Evolutionary conservation across 1,140 invertebrate genomes (phyloP).

Genomic region (Carcinoscorpius rotundicauda): DNA sequence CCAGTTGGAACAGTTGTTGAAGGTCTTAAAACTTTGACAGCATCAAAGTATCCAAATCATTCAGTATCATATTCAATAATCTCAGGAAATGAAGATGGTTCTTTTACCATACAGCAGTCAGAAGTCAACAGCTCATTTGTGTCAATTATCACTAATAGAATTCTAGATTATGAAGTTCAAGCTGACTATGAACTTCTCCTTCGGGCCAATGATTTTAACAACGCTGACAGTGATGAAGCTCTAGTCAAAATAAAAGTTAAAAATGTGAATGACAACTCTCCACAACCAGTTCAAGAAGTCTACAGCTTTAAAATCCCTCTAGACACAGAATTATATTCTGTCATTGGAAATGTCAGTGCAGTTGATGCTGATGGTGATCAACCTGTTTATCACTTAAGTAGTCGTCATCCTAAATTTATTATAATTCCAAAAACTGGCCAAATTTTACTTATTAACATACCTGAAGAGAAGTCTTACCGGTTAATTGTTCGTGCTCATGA

Average conservation of each 20-base stretch:
- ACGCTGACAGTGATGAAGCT: slow-evolving; percentile 55
- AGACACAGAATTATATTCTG: slow-evolving; percentile 51
- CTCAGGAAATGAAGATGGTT: slow-evolving; percentile 38
- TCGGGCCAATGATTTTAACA: slow-evolving; percentile 57
- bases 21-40: slow-evolving; percentile 35
- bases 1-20: slow-evolving; percentile 51
- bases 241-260: slow-evolving; percentile 56
- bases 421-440: slow-evolving; percentile 86
- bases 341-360: slow-evolving; percentile 65
- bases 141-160: slow-evolving; percentile 53
- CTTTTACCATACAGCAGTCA: slow-evolving; percentile 33
- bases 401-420: slow-evolving; percentile 61
- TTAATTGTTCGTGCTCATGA: slow-evolving; percentile 66
- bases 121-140: slow-evolving; percentile 38
- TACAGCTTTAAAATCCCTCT: slow-evolving; percentile 61
- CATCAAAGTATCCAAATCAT: slow-evolving; percentile 45
- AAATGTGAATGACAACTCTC: slow-evolving; percentile 84
- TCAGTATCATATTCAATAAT: slow-evolving; percentile 59
- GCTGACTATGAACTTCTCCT: slow-evolving; percentile 54
- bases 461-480: slow-evolving; percentile 21
- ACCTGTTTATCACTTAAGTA: slow-evolving; percentile 64
- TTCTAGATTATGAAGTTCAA: slow-evolving; percentile 57
- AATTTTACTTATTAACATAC: slow-evolving; percentile 53
- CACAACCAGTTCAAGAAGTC: slow-evolving; percentile 57
- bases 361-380: slow-evolving; percentile 75